Base-by-base conservation (phyloP, 2,797 vertebrate genomes). In the Parotocinclus haroldoi region DNA sequence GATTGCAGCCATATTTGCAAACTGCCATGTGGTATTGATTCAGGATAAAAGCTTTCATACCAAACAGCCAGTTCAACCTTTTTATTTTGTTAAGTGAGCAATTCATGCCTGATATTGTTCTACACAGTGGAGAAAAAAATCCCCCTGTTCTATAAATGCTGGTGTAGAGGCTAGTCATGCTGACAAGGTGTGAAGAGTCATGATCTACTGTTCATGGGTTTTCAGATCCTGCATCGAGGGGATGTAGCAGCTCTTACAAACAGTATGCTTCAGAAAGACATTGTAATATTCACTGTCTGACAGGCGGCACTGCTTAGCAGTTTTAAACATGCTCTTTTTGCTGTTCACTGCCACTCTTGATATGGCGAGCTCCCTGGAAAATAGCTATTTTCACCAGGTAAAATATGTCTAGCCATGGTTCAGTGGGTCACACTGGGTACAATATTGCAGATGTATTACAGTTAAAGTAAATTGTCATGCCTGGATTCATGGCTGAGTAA, bases 161-260 rank as follows among this genome's bases (percentile, higher is more conserved):
- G 60, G 74, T 80, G 68, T 76, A 81, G 55, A 81, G 81, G 71
- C 73, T 73, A 84, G 82, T 78, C 70, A 49, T 75, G 75, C 82
- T 86, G 89, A 89, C 85, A 79, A 85, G 81, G 86, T 87, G 85
- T 87, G 86, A 87, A 84, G 82, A 88, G 84, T 84, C 79, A 76
- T 82, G 85, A 87, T 86, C 80, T 73, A 76, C 79, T 78, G 79
- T 84, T 84, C 79, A 85, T 75, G 76, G 66, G 56, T 76, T 80
- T 86, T 88, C 82, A 87, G 78, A 85, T 84, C 81, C 82, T 75
- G 77, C 79, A 85, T 85, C 87, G 84, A 89, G 84, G 83, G 85
- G 79, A 78, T 83, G 82, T 68, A 85, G 85, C 83, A 68, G 69
- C 44, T 58, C 37, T 73, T 61, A 70, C 46, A 27, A 27, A 5